Evolutionary conservation across 2,888 invertebrate species (phyloP), one percentile per base, ranked within the genome.

Genomic region (Nemotelus nigrinus): DNA sequence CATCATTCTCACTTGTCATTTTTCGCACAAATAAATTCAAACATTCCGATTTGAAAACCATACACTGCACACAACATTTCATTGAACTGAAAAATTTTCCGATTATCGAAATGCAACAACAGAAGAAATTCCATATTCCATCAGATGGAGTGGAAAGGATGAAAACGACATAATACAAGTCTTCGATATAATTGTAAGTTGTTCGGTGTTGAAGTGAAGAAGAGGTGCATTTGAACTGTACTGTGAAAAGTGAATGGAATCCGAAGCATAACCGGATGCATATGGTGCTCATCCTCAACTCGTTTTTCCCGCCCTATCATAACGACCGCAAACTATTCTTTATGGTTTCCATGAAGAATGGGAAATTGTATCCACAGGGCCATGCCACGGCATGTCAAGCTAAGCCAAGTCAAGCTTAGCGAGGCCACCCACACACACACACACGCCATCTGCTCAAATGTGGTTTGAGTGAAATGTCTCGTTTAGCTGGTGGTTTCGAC

Each of bases 401-500:
- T 25, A 25, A 25, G 25, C 25, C 25, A 25, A 25, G 25, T 25
- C 25, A 25, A 25, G 25, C 25, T 57, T 8, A 7, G 10, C 50
- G 50, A 5, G 50, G 50, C 7, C 50, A 50, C 50, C 5, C 57
- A 57, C 10, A 3, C 25, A 25, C 57, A 57, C 57, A 57, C 57
- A 57, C 25, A n/a, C 70, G 47, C 70, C 70, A 70, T 55, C 53
- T 70, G 70, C 47, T 70, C 55, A 55, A 10, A 55, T 70, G 70
- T 70, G 70, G 70, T 70, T 70, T 70, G 70, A 70, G 70, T 70
- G 55, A 70, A 70, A 70, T 70, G 55, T 47, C 25, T 25, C 70
- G 70, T 70, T 70, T 70, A 70, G 70, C 70, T 70, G 53, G 70
- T 70, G 70, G 70, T 70, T 70, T 70, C 70, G 70, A 70, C 70